Evolutionary conservation across 2,797 vertebrate species (phyloP).

Genomic region (Sebastes matsubarae): DNA sequence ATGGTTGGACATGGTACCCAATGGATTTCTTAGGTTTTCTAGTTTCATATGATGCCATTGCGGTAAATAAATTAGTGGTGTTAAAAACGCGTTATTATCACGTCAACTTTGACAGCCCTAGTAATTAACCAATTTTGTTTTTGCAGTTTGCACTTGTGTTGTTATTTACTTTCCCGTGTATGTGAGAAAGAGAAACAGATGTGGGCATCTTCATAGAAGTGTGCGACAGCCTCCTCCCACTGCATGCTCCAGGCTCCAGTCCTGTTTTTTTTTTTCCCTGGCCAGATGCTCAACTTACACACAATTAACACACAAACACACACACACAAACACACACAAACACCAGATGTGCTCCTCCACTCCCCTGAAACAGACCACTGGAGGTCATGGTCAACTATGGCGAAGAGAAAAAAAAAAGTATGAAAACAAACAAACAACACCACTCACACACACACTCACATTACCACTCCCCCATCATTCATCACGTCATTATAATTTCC

Average conservation of each 20-base stretch:
- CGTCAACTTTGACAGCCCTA: too few species aligned
- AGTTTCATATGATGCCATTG: too few species aligned
- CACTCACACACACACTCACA: background rate
- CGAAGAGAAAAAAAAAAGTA: background rate
- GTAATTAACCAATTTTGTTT: background rate
- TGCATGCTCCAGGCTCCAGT: constrained; percentile 42
- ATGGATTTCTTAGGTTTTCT: too few species aligned
- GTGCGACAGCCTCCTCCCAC: constrained; percentile 15
- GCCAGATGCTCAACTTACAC: constrained; percentile 69
- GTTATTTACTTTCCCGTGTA: constrained; percentile 42
- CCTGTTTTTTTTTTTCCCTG: constrained; percentile 5
- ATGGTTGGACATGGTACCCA: too few species aligned
- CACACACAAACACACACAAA: constrained; percentile 23
- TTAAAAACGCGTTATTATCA: too few species aligned
- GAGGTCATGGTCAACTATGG: constrained; percentile 62
- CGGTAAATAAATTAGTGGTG: too few species aligned
- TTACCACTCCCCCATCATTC: constrained; percentile 2
- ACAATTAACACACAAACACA: constrained; percentile 18
- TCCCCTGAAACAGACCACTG: constrained; percentile 46
- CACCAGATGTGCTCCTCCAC: constrained; percentile 67
- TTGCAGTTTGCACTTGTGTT: constrained; percentile 10
- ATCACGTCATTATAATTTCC: constrained; percentile 23
- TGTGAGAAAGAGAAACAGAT: constrained; percentile 43
- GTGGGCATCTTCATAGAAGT: constrained; percentile 47
- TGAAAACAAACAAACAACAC: constrained; percentile 19